Evolutionary conservation across 2,113 vertebrate genomes (phyloP).

Genomic region (Campylomormyrus numenius): DNA sequence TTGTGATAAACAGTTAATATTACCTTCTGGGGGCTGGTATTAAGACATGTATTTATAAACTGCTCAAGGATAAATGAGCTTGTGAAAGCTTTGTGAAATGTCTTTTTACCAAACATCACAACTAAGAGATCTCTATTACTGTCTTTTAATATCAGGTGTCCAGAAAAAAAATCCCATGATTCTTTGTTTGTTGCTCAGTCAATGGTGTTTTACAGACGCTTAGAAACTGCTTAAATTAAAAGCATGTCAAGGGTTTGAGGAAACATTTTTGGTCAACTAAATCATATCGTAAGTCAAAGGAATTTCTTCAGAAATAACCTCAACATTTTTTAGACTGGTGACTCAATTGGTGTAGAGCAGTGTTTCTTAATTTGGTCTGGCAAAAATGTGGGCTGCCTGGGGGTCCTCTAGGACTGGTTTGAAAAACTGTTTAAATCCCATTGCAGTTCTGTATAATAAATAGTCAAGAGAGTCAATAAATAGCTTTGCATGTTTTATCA

Average conservation of each 20-base stretch:
- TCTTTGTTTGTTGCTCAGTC: background rate
- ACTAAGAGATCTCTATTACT: background rate
- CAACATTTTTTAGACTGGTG: background rate
- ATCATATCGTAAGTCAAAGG: background rate
- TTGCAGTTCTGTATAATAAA: background rate
- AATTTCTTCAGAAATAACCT: background rate
- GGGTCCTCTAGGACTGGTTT: background rate
- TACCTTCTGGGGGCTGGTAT: background rate
- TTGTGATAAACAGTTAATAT: background rate
- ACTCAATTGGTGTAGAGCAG: background rate
- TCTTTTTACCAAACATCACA: background rate
- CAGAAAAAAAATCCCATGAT: background rate
- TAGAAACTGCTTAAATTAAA: background rate
- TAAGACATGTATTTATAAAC: background rate
- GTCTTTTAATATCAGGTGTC: background rate
- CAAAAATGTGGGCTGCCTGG: background rate
- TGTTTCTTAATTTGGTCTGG: background rate
- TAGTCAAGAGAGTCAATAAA: background rate
- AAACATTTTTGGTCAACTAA: background rate
- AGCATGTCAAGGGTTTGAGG: background rate
- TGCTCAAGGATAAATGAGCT: background rate
- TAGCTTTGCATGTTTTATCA: background rate
- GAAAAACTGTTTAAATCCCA: background rate
- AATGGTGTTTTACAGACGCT: background rate
- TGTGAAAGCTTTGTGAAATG: background rate